These are phyloP conservation scores for Sorex araneus DNA, from an alignment of 2,113 vertebrate species.

Conservation along the genomic window DNA sequence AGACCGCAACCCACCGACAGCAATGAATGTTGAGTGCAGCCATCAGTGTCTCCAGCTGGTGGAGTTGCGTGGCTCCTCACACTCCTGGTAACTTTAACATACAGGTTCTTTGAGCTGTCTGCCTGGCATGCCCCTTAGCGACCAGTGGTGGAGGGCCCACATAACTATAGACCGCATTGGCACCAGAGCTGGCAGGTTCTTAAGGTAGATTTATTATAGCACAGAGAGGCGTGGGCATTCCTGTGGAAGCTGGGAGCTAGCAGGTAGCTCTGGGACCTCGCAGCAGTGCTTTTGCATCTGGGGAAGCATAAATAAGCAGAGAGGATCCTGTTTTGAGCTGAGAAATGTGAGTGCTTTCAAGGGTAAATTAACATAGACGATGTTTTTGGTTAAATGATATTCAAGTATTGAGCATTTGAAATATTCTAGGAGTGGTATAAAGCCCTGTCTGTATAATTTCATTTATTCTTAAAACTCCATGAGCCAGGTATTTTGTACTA, in stretches of 20 bases:
- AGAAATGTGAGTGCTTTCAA: constrained; percentile 35
- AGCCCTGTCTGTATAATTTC: constrained; percentile 27
- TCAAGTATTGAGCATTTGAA: constrained; percentile 41
- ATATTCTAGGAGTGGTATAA: constrained; percentile 14
- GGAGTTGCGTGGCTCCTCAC: neutral
- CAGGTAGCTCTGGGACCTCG: neutral
- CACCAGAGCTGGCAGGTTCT: neutral
- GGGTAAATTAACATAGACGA: constrained; percentile 61
- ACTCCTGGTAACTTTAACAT: constrained; percentile 50
- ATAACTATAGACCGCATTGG: constrained; percentile 9
- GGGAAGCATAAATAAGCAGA: neutral
- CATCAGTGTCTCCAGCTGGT: constrained; percentile 87
- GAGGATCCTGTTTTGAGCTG: neutral
- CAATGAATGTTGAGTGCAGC: constrained; percentile 99
- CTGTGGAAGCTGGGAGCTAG: constrained; percentile 47
- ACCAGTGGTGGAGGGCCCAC: neutral
- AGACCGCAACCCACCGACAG: constrained; percentile 99
- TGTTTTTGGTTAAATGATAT: constrained; percentile 57
- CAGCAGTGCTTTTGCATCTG: neutral
- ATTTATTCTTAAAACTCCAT: constrained; percentile 57
- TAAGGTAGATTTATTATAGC: constrained; percentile 6
- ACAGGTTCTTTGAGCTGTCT: constrained; percentile 38
- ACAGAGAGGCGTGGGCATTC: neutral
- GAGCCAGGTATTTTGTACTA: constrained; percentile 1
- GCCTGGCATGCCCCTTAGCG: constrained; percentile 11